A percentile compares a stretch with the other conserved stretches of the same genome.
These are phyloP conservation scores for Cerceris rybyensis DNA, from an alignment of 2,888 invertebrate species.

Conservation along the genomic window DNA sequence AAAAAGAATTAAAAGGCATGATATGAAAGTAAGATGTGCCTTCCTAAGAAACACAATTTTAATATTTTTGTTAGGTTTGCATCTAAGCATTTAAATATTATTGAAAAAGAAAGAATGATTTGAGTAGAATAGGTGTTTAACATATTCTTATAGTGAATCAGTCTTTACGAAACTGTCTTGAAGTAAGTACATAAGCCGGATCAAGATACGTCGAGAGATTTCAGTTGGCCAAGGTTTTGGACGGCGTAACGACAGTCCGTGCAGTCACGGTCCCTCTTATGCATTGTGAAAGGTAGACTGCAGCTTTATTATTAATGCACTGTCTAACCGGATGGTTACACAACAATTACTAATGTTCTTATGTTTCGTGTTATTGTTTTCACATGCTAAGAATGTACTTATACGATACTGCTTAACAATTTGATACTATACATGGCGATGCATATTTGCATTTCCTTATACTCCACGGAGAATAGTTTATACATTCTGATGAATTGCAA, in stretches of 20 bases:
- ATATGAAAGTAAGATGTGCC: too few relatives aligned
- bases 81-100: too few relatives aligned
- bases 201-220: constrained; percentile 32
- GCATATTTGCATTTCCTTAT: neutral
- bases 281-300: constrained; percentile 61
- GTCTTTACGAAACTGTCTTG: neutral
- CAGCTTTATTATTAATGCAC: constrained; percentile 55
- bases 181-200: constrained; percentile 1
- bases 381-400: constrained; percentile 7
- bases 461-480: too few relatives aligned
- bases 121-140: neutral
- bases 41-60: too few relatives aligned
- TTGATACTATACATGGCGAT: neutral
- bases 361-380: constrained; percentile 37
- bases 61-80: too few relatives aligned
- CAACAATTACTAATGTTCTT: constrained; percentile 60
- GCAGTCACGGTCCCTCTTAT: constrained; percentile 53
- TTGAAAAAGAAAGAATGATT: too few relatives aligned
- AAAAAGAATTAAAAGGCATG: too few relatives aligned
- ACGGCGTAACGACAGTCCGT: constrained; percentile 22
- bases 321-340: constrained; percentile 59
- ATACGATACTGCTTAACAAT: neutral
- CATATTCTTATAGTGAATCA: neutral
- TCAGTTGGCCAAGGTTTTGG: constrained; percentile 56
- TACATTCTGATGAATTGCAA: too few relatives aligned